Evolutionary conservation across 2,888 invertebrate genomes (phyloP).

Genomic region (Digitonthophagus gazella): DNA sequence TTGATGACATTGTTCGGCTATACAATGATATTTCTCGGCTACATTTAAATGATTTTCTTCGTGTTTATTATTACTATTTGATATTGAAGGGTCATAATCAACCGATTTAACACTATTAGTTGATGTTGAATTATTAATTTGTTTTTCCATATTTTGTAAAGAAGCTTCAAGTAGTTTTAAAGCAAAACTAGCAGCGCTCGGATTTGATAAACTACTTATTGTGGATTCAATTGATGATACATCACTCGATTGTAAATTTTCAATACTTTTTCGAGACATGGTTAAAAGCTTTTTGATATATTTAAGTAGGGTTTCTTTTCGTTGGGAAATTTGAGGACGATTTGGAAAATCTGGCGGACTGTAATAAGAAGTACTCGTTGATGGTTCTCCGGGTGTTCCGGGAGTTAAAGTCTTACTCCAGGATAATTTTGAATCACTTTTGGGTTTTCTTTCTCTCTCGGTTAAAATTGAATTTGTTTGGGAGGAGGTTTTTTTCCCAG

Average conservation of each 20-base stretch:
- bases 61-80: conserved; percentile 13
- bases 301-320: conserved; percentile 40
- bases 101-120: conserved; percentile 9
- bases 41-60: not conserved
- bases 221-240: conserved; percentile 52
- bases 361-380: conserved; percentile 47
- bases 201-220: conserved; percentile 52
- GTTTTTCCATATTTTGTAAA: conserved; percentile 33
- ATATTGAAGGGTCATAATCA: conserved; percentile 7
- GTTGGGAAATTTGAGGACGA: conserved; percentile 38
- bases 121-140: conserved; percentile 28
- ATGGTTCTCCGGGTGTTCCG: conserved; percentile 32
- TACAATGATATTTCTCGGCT: conserved; percentile 48
- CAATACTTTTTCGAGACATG: conserved; percentile 55
- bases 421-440: conserved; percentile 23
- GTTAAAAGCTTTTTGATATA: conserved; percentile 54
- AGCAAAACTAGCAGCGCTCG: conserved; percentile 42
- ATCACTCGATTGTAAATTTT: conserved; percentile 52
- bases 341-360: conserved; percentile 45
- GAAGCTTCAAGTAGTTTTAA: conserved; percentile 22
- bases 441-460: too few relatives aligned
- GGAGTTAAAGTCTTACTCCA: conserved; percentile 45
- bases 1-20: conserved; percentile 57
- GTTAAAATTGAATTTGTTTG: too few relatives aligned
- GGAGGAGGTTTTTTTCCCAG: too few relatives aligned